These are phyloP conservation scores for Latrodectus hesperus DNA, from an alignment of 2,888 invertebrate genomes.

Conservation along the genomic window DNA sequence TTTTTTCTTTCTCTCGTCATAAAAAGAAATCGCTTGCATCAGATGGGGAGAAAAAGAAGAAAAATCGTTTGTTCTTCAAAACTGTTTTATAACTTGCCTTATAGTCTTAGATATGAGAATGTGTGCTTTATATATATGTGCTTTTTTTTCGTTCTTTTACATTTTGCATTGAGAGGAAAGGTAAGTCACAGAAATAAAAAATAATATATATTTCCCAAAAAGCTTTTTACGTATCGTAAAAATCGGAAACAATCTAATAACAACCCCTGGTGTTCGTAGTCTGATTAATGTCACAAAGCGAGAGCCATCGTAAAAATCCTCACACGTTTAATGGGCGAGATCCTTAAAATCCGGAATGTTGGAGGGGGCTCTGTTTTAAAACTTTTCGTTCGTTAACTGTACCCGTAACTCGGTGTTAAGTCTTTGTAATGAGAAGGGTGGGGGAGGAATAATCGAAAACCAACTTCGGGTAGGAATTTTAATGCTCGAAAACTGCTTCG, in stretches of 20 bases:
- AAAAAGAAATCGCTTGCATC: slow-evolving; percentile 4
- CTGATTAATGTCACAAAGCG: slow-evolving; percentile 38
- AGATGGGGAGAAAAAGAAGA: slow-evolving; percentile 14
- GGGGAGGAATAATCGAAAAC: background rate
- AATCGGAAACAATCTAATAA: slow-evolving; percentile 45
- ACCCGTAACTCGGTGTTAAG: slow-evolving; percentile 18
- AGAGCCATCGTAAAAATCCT: slow-evolving; percentile 17
- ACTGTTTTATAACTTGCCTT: slow-evolving; percentile 35
- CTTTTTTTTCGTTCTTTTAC: background rate
- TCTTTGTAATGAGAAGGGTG: background rate
- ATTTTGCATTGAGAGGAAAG: background rate
- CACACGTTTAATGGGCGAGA: slow-evolving; percentile 23
- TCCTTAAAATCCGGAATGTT: slow-evolving; percentile 10
- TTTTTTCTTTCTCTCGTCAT: background rate
- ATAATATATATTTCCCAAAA: slow-evolving; percentile 13
- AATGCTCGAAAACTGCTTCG: slow-evolving; percentile 11
- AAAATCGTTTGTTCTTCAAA: slow-evolving; percentile 10
- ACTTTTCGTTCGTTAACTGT: slow-evolving; percentile 10
- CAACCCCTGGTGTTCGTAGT: slow-evolving; percentile 9
- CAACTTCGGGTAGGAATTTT: slow-evolving; percentile 15
- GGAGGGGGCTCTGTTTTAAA: slow-evolving; percentile 12
- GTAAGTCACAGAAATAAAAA: background rate
- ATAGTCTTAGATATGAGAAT: slow-evolving; percentile 17
- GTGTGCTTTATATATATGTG: background rate
- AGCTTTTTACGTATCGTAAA: slow-evolving; percentile 35